Conservation (phyloP, 2,888 invertebrate species). For the Laothoe populi region DNA sequence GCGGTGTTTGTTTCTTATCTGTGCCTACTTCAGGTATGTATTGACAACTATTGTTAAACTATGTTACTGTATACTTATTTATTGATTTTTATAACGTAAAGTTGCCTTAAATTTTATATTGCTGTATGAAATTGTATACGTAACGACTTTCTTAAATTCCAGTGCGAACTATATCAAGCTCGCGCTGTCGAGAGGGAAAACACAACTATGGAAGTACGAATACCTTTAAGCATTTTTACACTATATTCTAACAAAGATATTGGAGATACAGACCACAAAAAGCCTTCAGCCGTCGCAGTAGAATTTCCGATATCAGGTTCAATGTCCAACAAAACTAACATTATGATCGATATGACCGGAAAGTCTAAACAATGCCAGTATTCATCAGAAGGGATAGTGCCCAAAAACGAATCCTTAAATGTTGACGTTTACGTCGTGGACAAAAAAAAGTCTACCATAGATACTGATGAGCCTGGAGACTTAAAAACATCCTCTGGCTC, state of each 20-base stretch:
- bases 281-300: conserved; percentile 33
- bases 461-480: not conserved
- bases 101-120: too few relatives aligned
- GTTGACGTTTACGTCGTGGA: conserved; percentile 8
- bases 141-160: conserved; percentile 32
- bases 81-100: too few relatives aligned
- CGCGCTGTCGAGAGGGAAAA: conserved; percentile 27
- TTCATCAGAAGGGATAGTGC: not conserved
- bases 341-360: conserved; percentile 41
- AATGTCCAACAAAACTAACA: conserved; percentile 32
- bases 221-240: conserved; percentile 7
- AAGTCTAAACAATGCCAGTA: conserved; percentile 10
- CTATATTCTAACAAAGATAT: too few relatives aligned
- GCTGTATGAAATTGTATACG: too few relatives aligned
- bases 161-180: conserved; percentile 37
- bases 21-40: conserved; percentile 61
- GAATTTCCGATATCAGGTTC: conserved; percentile 36
- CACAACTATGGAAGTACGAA: conserved; percentile 25
- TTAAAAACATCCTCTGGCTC: conserved; percentile 15
- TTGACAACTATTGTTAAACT: too few relatives aligned
- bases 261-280: conserved; percentile 1
- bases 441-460: not conserved
- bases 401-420: conserved; percentile 19
- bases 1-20: conserved; percentile 47
- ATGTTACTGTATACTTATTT: too few relatives aligned